These are phyloP conservation scores for Drosophila novamexicana DNA, from an alignment of 1,140 invertebrate species.

Conservation along the genomic window DNA sequence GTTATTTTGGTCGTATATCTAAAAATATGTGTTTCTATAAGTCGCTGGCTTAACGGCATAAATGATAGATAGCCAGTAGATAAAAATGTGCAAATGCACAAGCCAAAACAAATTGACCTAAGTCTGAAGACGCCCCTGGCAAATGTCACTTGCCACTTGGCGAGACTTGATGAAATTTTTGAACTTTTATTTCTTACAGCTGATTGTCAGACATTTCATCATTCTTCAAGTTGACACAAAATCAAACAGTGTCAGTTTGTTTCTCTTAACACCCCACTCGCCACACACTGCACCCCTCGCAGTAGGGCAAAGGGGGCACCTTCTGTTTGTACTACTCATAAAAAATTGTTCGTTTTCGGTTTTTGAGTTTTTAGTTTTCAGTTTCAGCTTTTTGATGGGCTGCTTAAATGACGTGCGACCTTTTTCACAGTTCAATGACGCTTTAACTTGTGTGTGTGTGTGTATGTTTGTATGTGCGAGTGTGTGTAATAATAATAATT, in stretches of 20 bases:
- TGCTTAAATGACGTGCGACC: constrained; percentile 60
- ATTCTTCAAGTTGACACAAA: constrained; percentile 55
- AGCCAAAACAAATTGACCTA: constrained; percentile 40
- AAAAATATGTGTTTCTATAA: constrained; percentile 16
- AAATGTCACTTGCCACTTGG: background rate
- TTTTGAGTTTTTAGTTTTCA: constrained; percentile 29
- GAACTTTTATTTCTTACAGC: constrained; percentile 19
- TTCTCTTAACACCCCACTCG: background rate
- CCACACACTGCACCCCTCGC: background rate
- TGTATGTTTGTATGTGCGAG: constrained; percentile 5
- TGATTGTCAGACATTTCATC: constrained; percentile 49
- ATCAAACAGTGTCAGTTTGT: constrained; percentile 53
- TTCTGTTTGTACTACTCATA: constrained; percentile 43
- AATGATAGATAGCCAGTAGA: background rate
- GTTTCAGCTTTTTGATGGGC: constrained; percentile 25
- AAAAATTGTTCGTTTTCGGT: constrained; percentile 37
- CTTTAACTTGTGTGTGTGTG: constrained; percentile 31
- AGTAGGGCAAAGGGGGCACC: background rate
- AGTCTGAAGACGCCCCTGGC: background rate
- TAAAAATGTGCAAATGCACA: constrained; percentile 4
- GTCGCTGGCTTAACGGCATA: constrained; percentile 5
- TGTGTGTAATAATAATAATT: constrained; percentile 61
- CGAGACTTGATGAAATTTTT: constrained; percentile 21
- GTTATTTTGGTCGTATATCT: constrained; percentile 32
- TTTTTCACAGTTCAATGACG: constrained; percentile 79